These are phyloP conservation scores for Apodemia zela DNA, from an alignment of 2,888 invertebrate genomes.

Conservation along the genomic window DNA sequence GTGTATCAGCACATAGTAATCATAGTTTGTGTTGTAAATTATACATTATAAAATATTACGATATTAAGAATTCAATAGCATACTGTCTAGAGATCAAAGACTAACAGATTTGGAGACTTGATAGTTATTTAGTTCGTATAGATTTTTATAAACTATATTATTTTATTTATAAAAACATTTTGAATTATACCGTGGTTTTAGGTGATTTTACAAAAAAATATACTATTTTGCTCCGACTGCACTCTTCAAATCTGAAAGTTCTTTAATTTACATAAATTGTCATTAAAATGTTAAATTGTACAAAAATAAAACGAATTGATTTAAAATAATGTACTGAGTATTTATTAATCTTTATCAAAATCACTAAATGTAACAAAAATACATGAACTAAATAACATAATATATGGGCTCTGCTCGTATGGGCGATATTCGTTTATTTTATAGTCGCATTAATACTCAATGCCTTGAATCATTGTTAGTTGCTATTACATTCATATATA, in stretches of 20 bases:
- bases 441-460: constrained; percentile 32
- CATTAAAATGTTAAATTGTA: constrained; percentile 7
- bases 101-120: constrained; percentile 17
- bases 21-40: constrained; percentile 54
- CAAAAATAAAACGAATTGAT: constrained; percentile 16
- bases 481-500: constrained; percentile 30
- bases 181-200: background rate
- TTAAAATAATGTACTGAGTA: constrained; percentile 15
- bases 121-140: constrained; percentile 10
- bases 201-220: constrained; percentile 8
- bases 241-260: constrained; percentile 13
- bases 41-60: constrained; percentile 12
- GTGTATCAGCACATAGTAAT: constrained; percentile 25
- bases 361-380: constrained; percentile 5
- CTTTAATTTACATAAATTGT: background rate
- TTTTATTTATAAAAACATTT: constrained; percentile 1
- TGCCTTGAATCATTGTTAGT: constrained; percentile 27
- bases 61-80: background rate
- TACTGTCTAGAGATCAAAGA: constrained; percentile 7
- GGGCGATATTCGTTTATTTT: constrained; percentile 14
- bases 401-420: constrained; percentile 3
- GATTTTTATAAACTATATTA: constrained; percentile 15
- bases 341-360: constrained; percentile 13
- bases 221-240: background rate
- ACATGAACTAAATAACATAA: constrained; percentile 3